phyloP scores from a whole-genome alignment of 2,113 vertebrate genomes.

The Clarias batrachus region DNA sequence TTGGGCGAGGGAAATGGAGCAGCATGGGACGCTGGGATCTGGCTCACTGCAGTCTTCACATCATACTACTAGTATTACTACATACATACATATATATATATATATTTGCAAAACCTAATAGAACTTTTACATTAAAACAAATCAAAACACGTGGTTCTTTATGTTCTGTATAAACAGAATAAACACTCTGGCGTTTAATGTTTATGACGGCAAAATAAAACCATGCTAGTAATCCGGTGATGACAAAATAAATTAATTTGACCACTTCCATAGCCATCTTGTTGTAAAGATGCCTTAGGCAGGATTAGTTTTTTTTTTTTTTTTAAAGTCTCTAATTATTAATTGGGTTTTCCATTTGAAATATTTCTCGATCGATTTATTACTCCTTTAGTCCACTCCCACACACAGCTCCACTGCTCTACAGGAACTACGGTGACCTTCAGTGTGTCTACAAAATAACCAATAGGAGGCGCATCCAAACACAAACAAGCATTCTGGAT shows the following conservation, averaged over 20 bases:
- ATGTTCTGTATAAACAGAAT: background rate
- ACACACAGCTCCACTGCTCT: background rate
- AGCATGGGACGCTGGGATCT: background rate
- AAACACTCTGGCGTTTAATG: background rate
- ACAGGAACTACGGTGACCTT: background rate
- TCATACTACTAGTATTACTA: no score
- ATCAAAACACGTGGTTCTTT: background rate
- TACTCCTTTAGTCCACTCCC: background rate
- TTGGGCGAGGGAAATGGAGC: background rate
- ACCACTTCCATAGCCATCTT: background rate
- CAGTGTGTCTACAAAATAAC: background rate
- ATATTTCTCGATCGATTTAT: background rate
- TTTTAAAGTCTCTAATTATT: background rate
- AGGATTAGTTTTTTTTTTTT: background rate
- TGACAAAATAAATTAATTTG: background rate
- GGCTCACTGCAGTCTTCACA: background rate
- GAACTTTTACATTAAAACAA: background rate
- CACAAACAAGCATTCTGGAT: background rate
- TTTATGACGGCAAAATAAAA: background rate
- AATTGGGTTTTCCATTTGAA: background rate
- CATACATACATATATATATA: background rate
- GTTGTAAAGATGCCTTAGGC: background rate
- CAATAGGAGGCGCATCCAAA: background rate
- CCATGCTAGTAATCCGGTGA: background rate
- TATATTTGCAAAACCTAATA: no score